These are phyloP conservation scores for Dromius quadrimaculatus DNA, from an alignment of 2,888 invertebrate species.

Conservation along the genomic window DNA sequence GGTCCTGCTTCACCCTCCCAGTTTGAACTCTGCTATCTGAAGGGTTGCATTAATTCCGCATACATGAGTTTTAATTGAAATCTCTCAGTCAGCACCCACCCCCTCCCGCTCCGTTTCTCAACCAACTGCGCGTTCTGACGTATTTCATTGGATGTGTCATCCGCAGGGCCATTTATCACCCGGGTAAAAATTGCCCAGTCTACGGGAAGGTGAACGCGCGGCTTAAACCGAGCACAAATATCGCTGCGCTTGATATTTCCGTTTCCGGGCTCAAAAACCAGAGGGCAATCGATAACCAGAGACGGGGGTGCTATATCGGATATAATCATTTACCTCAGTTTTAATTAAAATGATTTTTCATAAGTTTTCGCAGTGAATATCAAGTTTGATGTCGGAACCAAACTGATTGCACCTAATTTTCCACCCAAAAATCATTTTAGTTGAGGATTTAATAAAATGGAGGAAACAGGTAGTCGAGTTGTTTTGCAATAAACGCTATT, in stretches of 20 bases:
- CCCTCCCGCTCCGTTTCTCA: constrained; percentile 12
- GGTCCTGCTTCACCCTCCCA: constrained; percentile 20
- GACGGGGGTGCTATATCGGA: no score
- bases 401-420: no score
- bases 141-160: constrained; percentile 67
- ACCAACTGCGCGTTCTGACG: constrained; percentile 59
- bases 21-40: constrained; percentile 10
- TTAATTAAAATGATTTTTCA: no score
- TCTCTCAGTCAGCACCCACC: constrained; percentile 55
- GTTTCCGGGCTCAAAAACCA: constrained; percentile 44
- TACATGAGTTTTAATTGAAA: constrained; percentile 69
- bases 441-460: no score
- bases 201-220: constrained; percentile 66
- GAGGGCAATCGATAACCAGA: constrained; percentile 40
- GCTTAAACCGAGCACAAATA: constrained; percentile 51
- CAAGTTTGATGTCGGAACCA: no score
- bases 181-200: constrained; percentile 67
- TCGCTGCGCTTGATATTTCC: constrained; percentile 51
- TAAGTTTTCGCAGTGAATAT: no score
- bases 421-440: no score
- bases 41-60: constrained; percentile 67
- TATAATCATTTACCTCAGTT: no score
- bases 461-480: no score
- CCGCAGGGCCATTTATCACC: constrained; percentile 67
- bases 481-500: no score